Base-by-base conservation (phyloP, 2,113 vertebrate species). In the Aythya baeri region DNA sequence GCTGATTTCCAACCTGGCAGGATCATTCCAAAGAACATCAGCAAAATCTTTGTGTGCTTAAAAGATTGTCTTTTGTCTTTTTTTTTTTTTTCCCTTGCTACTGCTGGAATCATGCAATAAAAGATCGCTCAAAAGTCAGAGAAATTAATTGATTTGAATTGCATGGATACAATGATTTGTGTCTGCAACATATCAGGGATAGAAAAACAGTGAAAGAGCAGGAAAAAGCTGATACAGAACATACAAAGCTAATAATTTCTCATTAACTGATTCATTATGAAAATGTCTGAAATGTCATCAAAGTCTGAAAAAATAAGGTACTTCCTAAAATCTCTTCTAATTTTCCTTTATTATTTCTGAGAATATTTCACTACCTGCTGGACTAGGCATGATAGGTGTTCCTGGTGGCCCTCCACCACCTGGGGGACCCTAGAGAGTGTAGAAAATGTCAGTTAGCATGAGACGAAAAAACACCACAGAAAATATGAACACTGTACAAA, bases 301-400 rank as follows among this genome's bases (percentile, higher is more conserved):
- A 78, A 65, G 13, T 22, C 44, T 52, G 27, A 83, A 86, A 74
- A 41, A 61, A 20, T 3, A 41, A 44, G 17, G 2, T 61, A 46
- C 16, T 81, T 86, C 29, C 70, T 89, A 66, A 65, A 74, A 57
- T 41, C 26, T 17, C 7, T 55, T 46, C 5, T 7, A 71, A 18
- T 36, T 86, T n/a, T 63, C 4, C 70, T 73, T 44, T 73, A 41
- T 68, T 61, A 59, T 25, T 81, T 91, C 32, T 16, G 17, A 52
- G 63, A 76, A 16, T 38, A 46, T 89, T 95, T 97, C 83, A 94
- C 41, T 98, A 99, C 99, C 99, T 99, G 99, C 99, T 97, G 99
- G 99, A 97, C 99, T 99, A 93, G 99, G 99, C 99, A 99, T 99
- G 97, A 99, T 99, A 43, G 99, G 99, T 73, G 99, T 99, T 95